Base-by-base conservation (phyloP, 2,113 vertebrate species). In the Callopanchax toddi region DNA sequence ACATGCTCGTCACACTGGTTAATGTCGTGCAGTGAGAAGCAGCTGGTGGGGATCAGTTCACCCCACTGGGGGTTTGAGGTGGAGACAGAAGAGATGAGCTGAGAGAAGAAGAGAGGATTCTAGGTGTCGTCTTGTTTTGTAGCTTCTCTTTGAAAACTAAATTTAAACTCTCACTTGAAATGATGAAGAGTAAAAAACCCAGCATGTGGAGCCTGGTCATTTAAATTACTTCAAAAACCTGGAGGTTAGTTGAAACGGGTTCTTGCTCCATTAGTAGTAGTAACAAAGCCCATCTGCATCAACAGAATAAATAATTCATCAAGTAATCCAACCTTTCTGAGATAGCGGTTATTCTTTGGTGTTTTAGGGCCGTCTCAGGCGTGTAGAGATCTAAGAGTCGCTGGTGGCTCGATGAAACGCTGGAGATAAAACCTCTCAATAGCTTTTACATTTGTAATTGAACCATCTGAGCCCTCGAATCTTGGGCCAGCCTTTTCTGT, bases 251-350 rank as follows among this genome's bases (percentile, higher is more conserved):
- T 29, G 25, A 70, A 58, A 74, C n/a, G 21, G 22, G 67, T 53
- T 69, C n/a, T 67, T 25, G 42, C 16, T 59, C 70, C 22, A 79
- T 71, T 71, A 75, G 57, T 39, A 61, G 59, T 5, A 40, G 59
- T 53, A 74, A 77, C 36, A 76, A 80, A 71, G 55, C 26, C 61
- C n/a, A 17, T 40, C 60, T 65, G 29, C 67, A 21, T 53, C 51
- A 44, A 49, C 15, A 37, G 40, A 11, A 78, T 88, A 63, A 81
- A 88, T 87, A 77, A 89, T 88, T 90, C 67, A 91, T 73, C 23
- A n/a, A 17, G 57, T 66, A 71, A 78, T 42, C 53, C 2, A n/a
- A 67, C 79, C 76, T 64, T 78, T 76, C 69, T 48, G 32, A 71
- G 53, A 57, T 18, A 64, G 52, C 15, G 13, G n/a, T 73, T 58